A percentile compares a stretch with the other conserved stretches of the same genome.
Evolutionary conservation across 2,888 invertebrate species (phyloP).

Genomic region (Rosalia funebris): DNA sequence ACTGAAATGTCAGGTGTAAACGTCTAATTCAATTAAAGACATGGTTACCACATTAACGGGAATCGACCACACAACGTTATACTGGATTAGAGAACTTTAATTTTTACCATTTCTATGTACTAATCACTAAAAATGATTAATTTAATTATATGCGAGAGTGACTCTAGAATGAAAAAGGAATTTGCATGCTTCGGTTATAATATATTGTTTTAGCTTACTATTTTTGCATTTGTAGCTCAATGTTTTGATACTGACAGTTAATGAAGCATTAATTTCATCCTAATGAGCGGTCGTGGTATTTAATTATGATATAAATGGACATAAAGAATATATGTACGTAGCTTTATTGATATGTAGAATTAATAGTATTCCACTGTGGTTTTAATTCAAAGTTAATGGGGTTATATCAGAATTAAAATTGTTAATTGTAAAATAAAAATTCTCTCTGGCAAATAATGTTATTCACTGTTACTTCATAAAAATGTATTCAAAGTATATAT

Average conservation of each 20-base stretch:
- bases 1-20: slow-evolving; percentile 24
- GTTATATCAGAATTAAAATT: too few species aligned
- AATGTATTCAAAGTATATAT: too few species aligned
- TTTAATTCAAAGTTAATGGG: too few species aligned
- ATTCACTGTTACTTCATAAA: too few species aligned
- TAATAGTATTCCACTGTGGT: too few species aligned
- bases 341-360: too few species aligned
- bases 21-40: slow-evolving; percentile 24
- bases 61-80: slow-evolving; percentile 36
- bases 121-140: slow-evolving; percentile 34
- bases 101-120: slow-evolving; percentile 26
- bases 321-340: neutral
- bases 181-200: slow-evolving; percentile 22
- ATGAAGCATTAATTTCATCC: slow-evolving; percentile 27
- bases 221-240: slow-evolving; percentile 20
- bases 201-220: slow-evolving; percentile 9
- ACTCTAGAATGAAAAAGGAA: slow-evolving; percentile 23
- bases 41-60: slow-evolving; percentile 30
- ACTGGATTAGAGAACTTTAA: slow-evolving; percentile 26
- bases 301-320: slow-evolving; percentile 26
- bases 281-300: slow-evolving; percentile 11
- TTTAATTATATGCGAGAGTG: slow-evolving; percentile 29
- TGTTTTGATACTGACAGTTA: slow-evolving; percentile 28
- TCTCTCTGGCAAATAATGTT: too few species aligned
- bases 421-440: too few species aligned